Base-by-base conservation (phyloP, 2,113 vertebrate species). In the Aptenodytes forsteri region DNA sequence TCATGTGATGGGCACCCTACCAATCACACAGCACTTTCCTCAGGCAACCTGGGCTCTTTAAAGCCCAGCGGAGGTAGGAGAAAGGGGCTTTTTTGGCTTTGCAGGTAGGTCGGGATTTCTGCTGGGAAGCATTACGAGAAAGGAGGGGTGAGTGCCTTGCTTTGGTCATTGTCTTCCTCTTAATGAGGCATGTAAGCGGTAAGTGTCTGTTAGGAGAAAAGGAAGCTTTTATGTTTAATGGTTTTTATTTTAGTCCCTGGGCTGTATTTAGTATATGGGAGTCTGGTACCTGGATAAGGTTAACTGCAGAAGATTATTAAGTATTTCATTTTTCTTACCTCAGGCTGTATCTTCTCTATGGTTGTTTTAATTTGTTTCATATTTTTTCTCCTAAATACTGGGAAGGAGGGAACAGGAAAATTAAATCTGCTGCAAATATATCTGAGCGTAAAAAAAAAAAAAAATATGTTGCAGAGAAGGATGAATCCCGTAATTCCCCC, bases 1-100 rank as follows among this genome's bases (percentile, higher is more conserved):
- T 93, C 98, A 92, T 93, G 97, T 89, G 96, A 98, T 96, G 86
- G 56, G 58, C 80, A 91, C 89, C 93, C 96, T 95, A 97, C 98
- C 98, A 98, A 97, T 98, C 97, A 97, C 93, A 81, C 77, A 66
- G 79, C 81, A 64, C 75, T 25, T 36, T 93, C 52, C 66, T 75
- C 91, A 25, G 52, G 86, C 90, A n/a, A 92, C 40, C 40, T 85
- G 92, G 82, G 55, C 75, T 85, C 90, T 91, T 97, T 91, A 96
- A 97, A 98, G 87, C 69, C 59, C 59, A 56, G 70, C 5, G 0
- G 36, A 84, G 46, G 52, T 44, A 25, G 29, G 34, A 73, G 75
- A 36, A 69, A 84, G 47, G 14, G 55, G 36, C 38, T 65, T 93
- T 92, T 77, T 78, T 6, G 3, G 66, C 75, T 71, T 42, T 78